Evolutionary conservation across 2,113 vertebrate species (phyloP), one percentile per base, ranked within the genome.

Genomic region (Chrysochloris asiatica): DNA sequence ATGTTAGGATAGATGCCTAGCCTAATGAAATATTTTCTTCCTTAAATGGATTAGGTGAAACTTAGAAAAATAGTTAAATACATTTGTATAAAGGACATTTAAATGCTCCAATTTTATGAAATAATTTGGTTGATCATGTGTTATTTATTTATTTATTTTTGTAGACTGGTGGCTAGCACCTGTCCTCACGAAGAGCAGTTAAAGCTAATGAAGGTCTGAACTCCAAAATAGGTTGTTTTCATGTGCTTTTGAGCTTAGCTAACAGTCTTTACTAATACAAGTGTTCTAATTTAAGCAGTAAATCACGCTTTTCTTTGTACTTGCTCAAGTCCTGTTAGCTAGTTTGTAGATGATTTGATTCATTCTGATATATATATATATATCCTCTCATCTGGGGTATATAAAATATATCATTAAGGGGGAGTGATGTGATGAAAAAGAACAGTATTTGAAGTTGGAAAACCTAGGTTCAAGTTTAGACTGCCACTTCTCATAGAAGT

Each of bases 241-340:
- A 41, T 59, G 50, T 6, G 61, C 21, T 81, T 88, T 81, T 71
- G 79, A 95, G 61, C 36, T 77, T 59, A 77, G 65, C 65, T 90
- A 45, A 86, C 30, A 90, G 26, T 88, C 48, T 56, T 13, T 92
- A 50, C 52, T 87, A 90, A 73, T 22, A 73, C 79, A 84, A 56
- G 72, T 83, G 19, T 73, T 90, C 38, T 79, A 33, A 86, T 92
- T 92, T 86, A 92, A 77, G 52, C 77, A 78, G 50, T 77, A 61
- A 82, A 45, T 89, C 50, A 83, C n/a, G 65, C 13, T 87, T 92
- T 45, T 56, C 26, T 82, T 73, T 94, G 45, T 86, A 48, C 86
- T 89, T 90, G 17, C 48, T 90, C 24, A 28, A 71, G 48, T 84
- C 67, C 63, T 90, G 3, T 67, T 30, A 73, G 41, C 65, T 75